Base-by-base conservation (phyloP, 2,888 invertebrate species). In the Phania funesta region DNA sequence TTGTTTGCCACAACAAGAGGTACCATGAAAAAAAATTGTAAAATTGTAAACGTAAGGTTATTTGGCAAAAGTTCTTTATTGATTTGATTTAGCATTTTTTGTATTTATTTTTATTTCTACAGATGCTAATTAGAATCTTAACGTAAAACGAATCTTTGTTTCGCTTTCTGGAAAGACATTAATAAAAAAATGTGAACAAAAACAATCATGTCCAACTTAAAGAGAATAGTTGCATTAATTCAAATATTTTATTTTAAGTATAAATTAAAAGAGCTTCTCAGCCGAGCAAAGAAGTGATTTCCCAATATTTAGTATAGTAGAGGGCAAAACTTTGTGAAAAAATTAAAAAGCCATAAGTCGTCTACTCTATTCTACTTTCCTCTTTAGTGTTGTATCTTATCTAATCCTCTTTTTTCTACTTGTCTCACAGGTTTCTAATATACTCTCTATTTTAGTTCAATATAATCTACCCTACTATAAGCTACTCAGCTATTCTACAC, bases 1-100 rank as follows among this genome's bases (percentile, higher is more conserved):
- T 67, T 67, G 44, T 62, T 58, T 71, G 29, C 50, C 67, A 76
- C 71, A 81, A 68, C 26, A 65, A 65, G 29, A 48, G 29, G 5
- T 56, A 46, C 16, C 46, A 38, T n/a, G n/a, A n/a, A n/a, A 35
- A 54, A 56, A 24, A 62, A 26, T 44, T 52, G 46, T 54, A 46
- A 75, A 35, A 38, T 58, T 50, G 71, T 26, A 71, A n/a, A 29
- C 26, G 22, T 11, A 52, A n/a, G n/a, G 38, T 52, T 38, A 62
- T 62, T 62, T 32, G 22, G 41, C n/a, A 73, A 52, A 35, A 48
- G 13, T 20, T 52, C 41, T 22, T 29, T 62, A 62, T 52, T 54
- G 41, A 9, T 29, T 44, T 44, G 44, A 22, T 44, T n/a, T n/a
- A n/a, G n/a, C n/a, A n/a, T n/a, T n/a, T n/a, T n/a, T n/a, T 44